Evolutionary conservation across 2,113 vertebrate species (phyloP).

Genomic region (Hippocampus guttulatus): DNA sequence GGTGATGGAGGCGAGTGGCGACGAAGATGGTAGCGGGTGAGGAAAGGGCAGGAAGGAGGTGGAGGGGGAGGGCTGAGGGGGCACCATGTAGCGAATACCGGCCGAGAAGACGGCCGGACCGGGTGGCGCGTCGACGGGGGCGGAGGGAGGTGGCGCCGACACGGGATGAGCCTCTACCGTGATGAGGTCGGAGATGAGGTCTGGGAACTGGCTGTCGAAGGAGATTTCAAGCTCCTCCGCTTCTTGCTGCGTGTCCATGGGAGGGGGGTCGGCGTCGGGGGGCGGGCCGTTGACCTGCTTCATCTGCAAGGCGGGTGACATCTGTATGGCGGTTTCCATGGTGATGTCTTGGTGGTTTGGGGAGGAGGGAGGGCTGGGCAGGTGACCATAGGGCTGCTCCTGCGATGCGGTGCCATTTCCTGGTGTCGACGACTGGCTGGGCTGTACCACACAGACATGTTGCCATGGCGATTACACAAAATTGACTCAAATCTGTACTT

Average conservation of each 20-base stretch:
- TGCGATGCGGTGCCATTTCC: conserved; percentile 13
- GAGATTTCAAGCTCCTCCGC: conserved; percentile 75
- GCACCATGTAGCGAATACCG: conserved; percentile 63
- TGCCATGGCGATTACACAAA: background rate
- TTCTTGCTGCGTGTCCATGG: conserved; percentile 64
- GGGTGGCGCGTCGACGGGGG: background rate
- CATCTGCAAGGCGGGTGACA: conserved; percentile 22
- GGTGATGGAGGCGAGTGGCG: conserved; percentile 74
- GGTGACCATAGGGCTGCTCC: background rate
- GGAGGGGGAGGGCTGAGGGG: conserved; percentile 56
- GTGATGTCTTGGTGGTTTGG: background rate
- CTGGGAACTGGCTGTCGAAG: conserved; percentile 82
- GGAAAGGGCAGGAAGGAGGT: conserved; percentile 59
- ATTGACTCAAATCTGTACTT: background rate
- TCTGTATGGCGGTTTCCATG: conserved; percentile 18
- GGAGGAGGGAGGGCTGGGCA: background rate
- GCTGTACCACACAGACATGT: conserved; percentile 8
- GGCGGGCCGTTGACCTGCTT: conserved; percentile 58
- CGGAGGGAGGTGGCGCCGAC: conserved; percentile 47
- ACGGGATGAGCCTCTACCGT: conserved; percentile 63
- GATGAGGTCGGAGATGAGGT: conserved; percentile 85
- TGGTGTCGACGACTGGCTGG: conserved; percentile 25
- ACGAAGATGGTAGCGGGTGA: conserved; percentile 30
- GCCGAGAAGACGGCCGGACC: conserved; percentile 36
- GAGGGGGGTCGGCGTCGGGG: conserved; percentile 51